A percentile compares a stretch with the other conserved stretches of the same genome.
These are phyloP conservation scores for Mus pahari DNA, from an alignment of 2,113 vertebrate genomes.

Conservation along the genomic window DNA sequence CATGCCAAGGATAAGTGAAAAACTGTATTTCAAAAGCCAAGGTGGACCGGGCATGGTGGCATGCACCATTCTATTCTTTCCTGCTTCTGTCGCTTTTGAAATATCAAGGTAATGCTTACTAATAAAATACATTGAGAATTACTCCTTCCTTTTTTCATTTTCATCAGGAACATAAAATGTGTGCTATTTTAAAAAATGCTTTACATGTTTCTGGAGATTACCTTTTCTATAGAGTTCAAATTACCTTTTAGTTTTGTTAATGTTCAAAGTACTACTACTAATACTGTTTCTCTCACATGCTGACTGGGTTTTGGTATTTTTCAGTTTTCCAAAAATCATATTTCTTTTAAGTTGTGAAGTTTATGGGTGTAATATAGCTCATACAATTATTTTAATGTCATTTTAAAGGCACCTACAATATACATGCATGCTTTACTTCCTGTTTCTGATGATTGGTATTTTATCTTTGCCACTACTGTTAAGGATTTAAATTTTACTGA, in stretches of 20 bases:
- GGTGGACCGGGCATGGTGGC: too few relatives aligned
- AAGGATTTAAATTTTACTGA: background rate
- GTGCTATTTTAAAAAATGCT: background rate
- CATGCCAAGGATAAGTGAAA: background rate
- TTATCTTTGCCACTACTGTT: background rate
- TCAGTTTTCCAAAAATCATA: background rate
- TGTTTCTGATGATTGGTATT: background rate
- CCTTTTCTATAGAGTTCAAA: conserved; percentile 12
- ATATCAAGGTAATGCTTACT: background rate
- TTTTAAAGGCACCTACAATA: background rate
- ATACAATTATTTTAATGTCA: background rate
- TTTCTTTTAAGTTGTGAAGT: conserved; percentile 7
- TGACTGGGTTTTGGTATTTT: background rate
- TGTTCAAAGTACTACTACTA: background rate
- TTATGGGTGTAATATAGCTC: background rate
- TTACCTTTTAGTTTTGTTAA: background rate
- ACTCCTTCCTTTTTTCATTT: background rate
- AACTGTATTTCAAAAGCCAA: background rate
- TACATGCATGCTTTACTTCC: background rate
- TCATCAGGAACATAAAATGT: background rate
- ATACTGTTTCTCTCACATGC: background rate
- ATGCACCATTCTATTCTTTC: background rate
- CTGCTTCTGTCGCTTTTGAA: background rate
- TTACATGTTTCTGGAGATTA: background rate
- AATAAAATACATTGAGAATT: conserved; percentile 7